Evolutionary conservation across 2,797 vertebrate species (phyloP).

Genomic region (Sus cebifrons): DNA sequence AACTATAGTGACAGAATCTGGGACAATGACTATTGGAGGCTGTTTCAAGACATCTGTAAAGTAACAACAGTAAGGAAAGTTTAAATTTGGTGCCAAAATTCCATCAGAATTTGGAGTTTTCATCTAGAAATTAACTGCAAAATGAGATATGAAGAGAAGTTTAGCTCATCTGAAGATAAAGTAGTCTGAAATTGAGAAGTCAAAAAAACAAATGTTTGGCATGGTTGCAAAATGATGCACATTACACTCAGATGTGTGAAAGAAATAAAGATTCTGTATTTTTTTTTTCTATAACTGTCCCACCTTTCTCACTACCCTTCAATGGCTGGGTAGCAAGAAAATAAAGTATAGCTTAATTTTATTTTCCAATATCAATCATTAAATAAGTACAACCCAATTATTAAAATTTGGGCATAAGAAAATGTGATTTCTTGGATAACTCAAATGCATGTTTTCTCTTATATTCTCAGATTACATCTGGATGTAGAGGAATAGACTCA

Average conservation of each 20-base stretch:
- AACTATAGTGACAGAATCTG: not conserved
- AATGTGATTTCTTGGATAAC: not conserved
- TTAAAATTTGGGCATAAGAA: not conserved
- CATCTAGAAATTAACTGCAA: slow-evolving; percentile 19
- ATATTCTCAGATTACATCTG: not conserved
- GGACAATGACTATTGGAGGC: not conserved
- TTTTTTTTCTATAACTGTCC: not conserved
- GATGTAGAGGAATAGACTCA: not conserved
- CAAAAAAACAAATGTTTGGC: not conserved
- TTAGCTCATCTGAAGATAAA: slow-evolving; percentile 4
- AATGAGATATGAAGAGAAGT: not conserved
- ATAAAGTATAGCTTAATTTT: not conserved
- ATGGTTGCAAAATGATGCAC: not conserved
- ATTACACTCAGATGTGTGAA: not conserved
- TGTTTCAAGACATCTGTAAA: not conserved
- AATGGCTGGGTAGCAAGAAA: not conserved
- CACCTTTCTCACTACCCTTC: not conserved
- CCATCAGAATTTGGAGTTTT: not conserved
- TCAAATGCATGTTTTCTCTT: not conserved
- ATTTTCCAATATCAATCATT: not conserved
- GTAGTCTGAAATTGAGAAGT: not conserved
- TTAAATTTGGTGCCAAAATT: not conserved
- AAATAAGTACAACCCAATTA: not conserved
- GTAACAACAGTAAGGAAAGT: not conserved
- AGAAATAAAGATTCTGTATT: not conserved